A percentile compares a stretch with the other conserved stretches of the same genome.
Conservation (phyloP, 1,140 invertebrate genomes). For the Dendroctonus valens region DNA sequence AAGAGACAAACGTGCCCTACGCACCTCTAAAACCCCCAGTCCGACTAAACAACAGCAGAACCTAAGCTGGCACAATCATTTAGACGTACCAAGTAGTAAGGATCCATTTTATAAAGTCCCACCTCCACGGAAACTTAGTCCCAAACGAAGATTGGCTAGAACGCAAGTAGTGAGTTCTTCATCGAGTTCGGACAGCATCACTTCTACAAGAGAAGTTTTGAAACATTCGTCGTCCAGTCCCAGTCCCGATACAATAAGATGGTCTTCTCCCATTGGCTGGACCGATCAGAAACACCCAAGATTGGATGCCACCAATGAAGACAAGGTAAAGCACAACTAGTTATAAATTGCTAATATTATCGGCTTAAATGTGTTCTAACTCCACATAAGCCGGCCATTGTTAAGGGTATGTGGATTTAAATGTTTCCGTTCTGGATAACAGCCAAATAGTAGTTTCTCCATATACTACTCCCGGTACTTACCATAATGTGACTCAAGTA, state of each 20-base stretch:
- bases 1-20: constrained; percentile 48
- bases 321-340: constrained; percentile 45
- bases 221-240: constrained; percentile 46
- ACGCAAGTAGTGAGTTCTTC: constrained; percentile 53
- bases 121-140: constrained; percentile 51
- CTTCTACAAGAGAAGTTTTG: constrained; percentile 47
- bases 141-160: constrained; percentile 52
- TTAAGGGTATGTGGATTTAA: too few relatives aligned
- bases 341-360: too few relatives aligned
- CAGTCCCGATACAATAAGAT: constrained; percentile 46
- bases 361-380: too few relatives aligned
- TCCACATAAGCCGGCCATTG: too few relatives aligned
- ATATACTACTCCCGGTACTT: too few relatives aligned
- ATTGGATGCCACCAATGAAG: constrained; percentile 47
- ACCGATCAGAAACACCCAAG: constrained; percentile 39
- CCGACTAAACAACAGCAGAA: constrained; percentile 55
- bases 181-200: constrained; percentile 56
- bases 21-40: constrained; percentile 50
- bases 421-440: too few relatives aligned
- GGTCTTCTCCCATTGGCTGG: constrained; percentile 46
- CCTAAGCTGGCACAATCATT: constrained; percentile 51
- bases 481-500: too few relatives aligned
- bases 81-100: constrained; percentile 43
- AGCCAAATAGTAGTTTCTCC: too few relatives aligned
- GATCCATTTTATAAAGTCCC: constrained; percentile 43